Percentiles rank a stretch among this genome's conserved stretches.
phyloP scores from a whole-genome alignment of 2,113 vertebrate genomes.

The Pelvicachromis taeniatus region DNA sequence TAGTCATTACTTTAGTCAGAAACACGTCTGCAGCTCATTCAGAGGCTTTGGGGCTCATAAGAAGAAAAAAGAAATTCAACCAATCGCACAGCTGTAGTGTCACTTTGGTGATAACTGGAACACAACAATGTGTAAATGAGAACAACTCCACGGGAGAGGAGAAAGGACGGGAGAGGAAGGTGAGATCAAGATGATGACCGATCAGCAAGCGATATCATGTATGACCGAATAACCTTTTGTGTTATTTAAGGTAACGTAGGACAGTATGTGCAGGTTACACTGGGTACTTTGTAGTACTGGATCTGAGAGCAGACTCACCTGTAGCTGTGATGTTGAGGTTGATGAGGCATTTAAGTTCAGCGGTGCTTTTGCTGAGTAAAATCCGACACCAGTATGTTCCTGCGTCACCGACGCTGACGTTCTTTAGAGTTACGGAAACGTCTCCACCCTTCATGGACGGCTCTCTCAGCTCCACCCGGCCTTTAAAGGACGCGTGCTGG shows the following conservation, averaged over 20 bases:
- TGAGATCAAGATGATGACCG: background rate
- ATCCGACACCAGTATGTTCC: background rate
- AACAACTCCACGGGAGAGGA: too few species aligned
- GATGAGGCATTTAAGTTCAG: background rate
- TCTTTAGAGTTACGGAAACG: background rate
- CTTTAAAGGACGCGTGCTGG: background rate
- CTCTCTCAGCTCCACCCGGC: background rate
- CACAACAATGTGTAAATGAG: too few species aligned
- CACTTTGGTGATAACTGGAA: too few species aligned
- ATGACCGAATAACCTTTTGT: background rate
- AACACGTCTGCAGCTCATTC: background rate
- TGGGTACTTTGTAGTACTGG: fast-evolving
- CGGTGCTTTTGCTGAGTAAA: background rate
- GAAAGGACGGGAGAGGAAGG: background rate
- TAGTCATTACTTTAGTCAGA: background rate
- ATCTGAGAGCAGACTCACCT: background rate
- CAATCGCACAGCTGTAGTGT: background rate
- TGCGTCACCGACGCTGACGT: background rate
- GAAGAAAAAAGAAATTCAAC: background rate
- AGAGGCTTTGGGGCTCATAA: background rate
- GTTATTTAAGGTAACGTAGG: background rate
- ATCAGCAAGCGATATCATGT: fast-evolving
- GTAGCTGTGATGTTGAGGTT: background rate
- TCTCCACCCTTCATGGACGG: background rate
- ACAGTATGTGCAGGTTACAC: background rate